Evolutionary conservation across 1,140 invertebrate genomes (phyloP), one percentile per base, ranked within the genome.

Genomic region (Glossosoma conforme): DNA sequence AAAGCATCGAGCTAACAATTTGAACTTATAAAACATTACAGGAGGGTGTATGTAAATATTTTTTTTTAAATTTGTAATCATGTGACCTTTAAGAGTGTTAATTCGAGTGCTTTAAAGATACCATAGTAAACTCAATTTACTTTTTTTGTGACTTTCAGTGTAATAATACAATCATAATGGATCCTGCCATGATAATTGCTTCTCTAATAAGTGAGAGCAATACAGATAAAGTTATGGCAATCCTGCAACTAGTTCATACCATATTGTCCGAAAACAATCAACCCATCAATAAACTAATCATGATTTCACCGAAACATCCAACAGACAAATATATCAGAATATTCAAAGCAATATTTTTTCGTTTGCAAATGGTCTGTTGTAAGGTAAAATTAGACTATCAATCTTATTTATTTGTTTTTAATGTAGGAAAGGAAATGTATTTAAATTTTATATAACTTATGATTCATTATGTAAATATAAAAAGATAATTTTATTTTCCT

Each of bases 321-420:
- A 30, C n/a, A 8, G 18, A 44, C 5, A 40, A 52, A 20, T 44
- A 52, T 20, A 44, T 44, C 8, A 24, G 32, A 10, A 40, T 33
- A 20, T 57, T 30, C 21, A 47, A 21, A 24, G 18, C 43, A n/a
- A 6, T 59, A 18, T 59, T 52, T 40, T 55, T 52, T 25, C 42
- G 57, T 25, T 19, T 59, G 21, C 57, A 59, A 41, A 59, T 59
- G 53, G 36, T 52, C 3, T 55, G 52, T 45, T 55, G 52, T 35
- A 54, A 55, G 45, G 57, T 59, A 49, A 46, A 10, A 18, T 21
- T 41, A 13, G 13, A 41, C 38, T 13, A 25, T 30, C 14, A 1
- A 32, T 2, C 15, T 9, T n/a, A n/a, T n/a, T n/a, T n/a, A n/a
- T n/a, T n/a, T n/a, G n/a, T n/a, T n/a, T n/a, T n/a, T n/a, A n/a